Evolutionary conservation across 1,140 invertebrate genomes (phyloP), one percentile per base, ranked within the genome.

Genomic region (Patella vulgata): DNA sequence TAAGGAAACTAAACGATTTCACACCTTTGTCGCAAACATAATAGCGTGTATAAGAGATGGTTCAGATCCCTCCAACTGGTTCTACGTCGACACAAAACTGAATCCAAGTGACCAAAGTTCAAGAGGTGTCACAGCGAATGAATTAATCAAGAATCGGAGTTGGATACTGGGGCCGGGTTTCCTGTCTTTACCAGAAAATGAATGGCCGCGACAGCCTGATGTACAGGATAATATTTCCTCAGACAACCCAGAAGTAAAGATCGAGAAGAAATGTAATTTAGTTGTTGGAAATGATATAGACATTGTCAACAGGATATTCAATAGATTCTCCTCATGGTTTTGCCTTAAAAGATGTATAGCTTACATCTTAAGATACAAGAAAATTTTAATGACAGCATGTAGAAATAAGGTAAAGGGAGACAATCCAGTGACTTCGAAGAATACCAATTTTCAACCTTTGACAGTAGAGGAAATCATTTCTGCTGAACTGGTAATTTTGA

Each of bases 11-110:
- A 44, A 28, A 19, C 27, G 66, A 36, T 69, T 69, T 39, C 55
- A 63, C 8, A 44, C 39, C 9, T 71, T 71, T 59, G 66, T 71
- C 14, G 69, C 66, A 1, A 68, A 71, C 33, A n/a, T 61, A 6
- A 12, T 71, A 11, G 28, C 46, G 4, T 8, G 65, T 3, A 68
- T 68, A 44, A 23, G 53, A 19, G 62, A 71, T 8, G 40, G 40
- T 44, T 57, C 61, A 19, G 17, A 40, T 5, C 17, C 39, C 6
- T 19, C 40, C 17, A 19, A 64, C 17, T 71, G 66, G 69, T 9
- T 46, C 17, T 68, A 57, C 36, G 31, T 71, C 12, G 30, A 46
- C 11, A 9, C 43, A 47, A 72, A 36, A 14, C 12, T 14, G 69
- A 56, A 6, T 59, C 47, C 33, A 8, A 14, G 33, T 36, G 33